A percentile compares a stretch with the other conserved stretches of the same genome.
These are phyloP conservation scores for Meleagris gallopavo DNA, from an alignment of 2,113 vertebrate species.

Conservation along the genomic window DNA sequence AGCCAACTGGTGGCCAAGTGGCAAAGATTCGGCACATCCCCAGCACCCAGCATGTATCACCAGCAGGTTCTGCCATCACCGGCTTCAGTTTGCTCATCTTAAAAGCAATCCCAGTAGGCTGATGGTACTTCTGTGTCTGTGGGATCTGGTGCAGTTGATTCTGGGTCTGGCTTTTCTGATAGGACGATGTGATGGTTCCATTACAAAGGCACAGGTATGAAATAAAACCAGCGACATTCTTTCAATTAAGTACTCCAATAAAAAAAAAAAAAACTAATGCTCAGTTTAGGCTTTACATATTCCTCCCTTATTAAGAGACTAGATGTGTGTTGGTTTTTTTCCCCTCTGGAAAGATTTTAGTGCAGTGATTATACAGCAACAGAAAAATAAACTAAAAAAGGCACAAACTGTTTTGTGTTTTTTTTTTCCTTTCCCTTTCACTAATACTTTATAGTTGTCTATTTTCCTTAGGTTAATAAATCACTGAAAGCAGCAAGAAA, in stretches of 20 bases:
- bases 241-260: constrained; percentile 53
- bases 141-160: constrained; percentile 38
- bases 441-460: constrained; percentile 81
- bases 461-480: constrained; percentile 81
- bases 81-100: neutral
- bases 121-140: constrained; percentile 37
- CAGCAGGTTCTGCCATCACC: neutral
- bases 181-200: constrained; percentile 21
- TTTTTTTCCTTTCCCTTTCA: constrained; percentile 67
- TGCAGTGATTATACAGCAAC: constrained; percentile 69
- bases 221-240: constrained; percentile 40
- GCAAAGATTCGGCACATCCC: neutral
- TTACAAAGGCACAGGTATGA: constrained; percentile 72
- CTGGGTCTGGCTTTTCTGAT: constrained; percentile 57
- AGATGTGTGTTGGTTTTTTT: neutral
- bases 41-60: accelerated
- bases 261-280: neutral
- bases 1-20: neutral
- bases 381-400: constrained; percentile 77
- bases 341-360: constrained; percentile 60
- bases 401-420: constrained; percentile 79
- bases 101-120: neutral
- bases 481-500: constrained; percentile 84
- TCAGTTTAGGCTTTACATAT: constrained; percentile 20
- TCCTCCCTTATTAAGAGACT: constrained; percentile 45